These are phyloP conservation scores for Leucophora obtusa DNA, from an alignment of 2,888 invertebrate genomes.

Conservation along the genomic window DNA sequence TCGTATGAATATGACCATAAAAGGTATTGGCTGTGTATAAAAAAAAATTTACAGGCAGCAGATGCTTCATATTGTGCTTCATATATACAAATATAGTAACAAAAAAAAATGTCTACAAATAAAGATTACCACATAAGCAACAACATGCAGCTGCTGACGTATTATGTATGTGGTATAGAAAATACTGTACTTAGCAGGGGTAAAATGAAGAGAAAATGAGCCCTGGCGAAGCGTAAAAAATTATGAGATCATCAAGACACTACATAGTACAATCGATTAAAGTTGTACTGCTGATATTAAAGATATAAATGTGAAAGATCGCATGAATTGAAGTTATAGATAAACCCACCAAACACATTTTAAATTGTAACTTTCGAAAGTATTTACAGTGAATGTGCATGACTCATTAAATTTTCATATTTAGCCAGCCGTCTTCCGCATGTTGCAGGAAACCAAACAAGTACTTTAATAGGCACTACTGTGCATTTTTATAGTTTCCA, in stretches of 20 bases:
- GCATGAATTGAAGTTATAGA: too few relatives aligned
- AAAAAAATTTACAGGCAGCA: neutral
- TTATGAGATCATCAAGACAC: neutral
- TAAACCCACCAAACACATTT: neutral
- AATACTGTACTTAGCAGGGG: slow-evolving; percentile 22
- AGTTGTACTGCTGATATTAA: neutral
- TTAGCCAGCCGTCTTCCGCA: neutral
- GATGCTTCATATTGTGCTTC: too few relatives aligned
- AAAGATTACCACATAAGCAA: slow-evolving; percentile 8
- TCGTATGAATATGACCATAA: slow-evolving; percentile 15
- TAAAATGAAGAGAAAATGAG: neutral
- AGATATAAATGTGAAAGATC: neutral
- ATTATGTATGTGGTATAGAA: too few relatives aligned
- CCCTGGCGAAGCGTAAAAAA: neutral
- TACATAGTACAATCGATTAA: neutral
- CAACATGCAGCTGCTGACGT: slow-evolving; percentile 5
- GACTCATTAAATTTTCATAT: neutral
- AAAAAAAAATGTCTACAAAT: slow-evolving; percentile 7
- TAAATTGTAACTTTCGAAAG: neutral
- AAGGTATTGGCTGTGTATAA: slow-evolving; percentile 16
- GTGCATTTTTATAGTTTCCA: slow-evolving; percentile 5
- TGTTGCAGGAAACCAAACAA: neutral
- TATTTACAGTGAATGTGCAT: neutral
- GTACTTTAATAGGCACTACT: neutral
- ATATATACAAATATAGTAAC: slow-evolving; percentile 8